Percentiles rank a stretch among this genome's conserved stretches.
phyloP scores from a whole-genome alignment of 2,888 invertebrate genomes.

The Drosophila kuntzei region DNA sequence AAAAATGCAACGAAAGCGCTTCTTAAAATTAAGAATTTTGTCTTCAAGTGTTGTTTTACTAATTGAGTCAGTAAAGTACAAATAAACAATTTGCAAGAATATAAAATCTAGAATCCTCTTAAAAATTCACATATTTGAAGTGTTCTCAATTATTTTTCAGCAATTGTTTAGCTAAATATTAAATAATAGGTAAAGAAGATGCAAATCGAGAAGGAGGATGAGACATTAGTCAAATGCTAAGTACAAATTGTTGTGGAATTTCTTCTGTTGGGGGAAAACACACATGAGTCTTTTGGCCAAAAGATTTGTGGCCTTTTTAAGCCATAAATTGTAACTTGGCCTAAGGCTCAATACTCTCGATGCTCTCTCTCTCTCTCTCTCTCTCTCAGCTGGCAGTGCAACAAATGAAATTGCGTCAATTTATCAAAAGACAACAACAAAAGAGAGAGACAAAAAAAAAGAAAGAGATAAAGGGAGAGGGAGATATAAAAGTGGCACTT shows the following conservation, averaged over 20 bases:
- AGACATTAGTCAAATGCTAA: slow-evolving; percentile 29
- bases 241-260: slow-evolving; percentile 33
- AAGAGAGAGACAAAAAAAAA: neutral
- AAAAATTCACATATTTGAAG: neutral
- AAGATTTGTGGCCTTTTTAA: slow-evolving; percentile 49
- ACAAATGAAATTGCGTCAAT: slow-evolving; percentile 65
- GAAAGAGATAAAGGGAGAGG: neutral
- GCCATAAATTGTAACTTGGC: slow-evolving; percentile 51
- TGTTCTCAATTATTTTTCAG: neutral
- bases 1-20: too few species aligned
- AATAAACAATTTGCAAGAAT: too few species aligned
- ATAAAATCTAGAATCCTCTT: neutral
- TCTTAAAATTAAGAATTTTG: too few species aligned
- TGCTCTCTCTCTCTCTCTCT: slow-evolving; percentile 14
- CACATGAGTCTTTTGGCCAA: slow-evolving; percentile 46
- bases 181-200: slow-evolving; percentile 21
- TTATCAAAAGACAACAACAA: slow-evolving; percentile 51
- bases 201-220: neutral
- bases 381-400: slow-evolving; percentile 35
- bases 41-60: too few species aligned
- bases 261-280: slow-evolving; percentile 8
- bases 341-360: slow-evolving; percentile 43
- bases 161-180: slow-evolving; percentile 21
- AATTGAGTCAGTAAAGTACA: too few species aligned
- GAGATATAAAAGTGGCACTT: slow-evolving; percentile 39